Evolutionary conservation across 2,888 invertebrate genomes (phyloP), one percentile per base, ranked within the genome.

Genomic region (Agonopterix alstromeriana): DNA sequence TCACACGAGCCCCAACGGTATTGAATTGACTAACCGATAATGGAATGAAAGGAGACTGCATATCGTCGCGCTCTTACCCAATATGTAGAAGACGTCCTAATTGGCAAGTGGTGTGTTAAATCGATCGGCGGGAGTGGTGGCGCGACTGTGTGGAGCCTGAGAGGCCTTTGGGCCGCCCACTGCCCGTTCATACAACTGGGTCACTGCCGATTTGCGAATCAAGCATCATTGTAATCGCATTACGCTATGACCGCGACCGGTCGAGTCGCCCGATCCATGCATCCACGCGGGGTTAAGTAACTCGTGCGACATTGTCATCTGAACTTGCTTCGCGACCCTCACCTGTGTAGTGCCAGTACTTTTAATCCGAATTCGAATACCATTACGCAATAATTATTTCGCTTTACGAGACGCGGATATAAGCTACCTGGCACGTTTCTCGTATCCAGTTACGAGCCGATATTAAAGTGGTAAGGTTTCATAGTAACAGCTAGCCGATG

Each of bases 121-220:
- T 45, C 17, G 35, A 41, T 14, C 36, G 42, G n/a, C 10, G 38
- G 44, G 42, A 42, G 42, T 17, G 47, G 44, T 10, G 43, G 36
- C 42, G 47, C 46, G 48, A 45, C 48, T 38, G 10, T 10, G 14
- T 35, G 49, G 51, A 51, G 52, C 48, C 53, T 45, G 11, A 47
- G 52, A 61, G 65, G 61, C 68, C 65, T 68, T 55, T 48, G 52
- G 49, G 50, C 56, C 70, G 64, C 73, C 73, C 64, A 73, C 71
- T 51, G 50, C 48, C 55, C 50, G 43, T 46, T 59, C 63, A 27
- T 5, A 27, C 54, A 80, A 67, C 65, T 78, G 56, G 80, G 82
- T 80, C 80, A 81, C 74, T 75, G 78, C 70, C 77, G 68, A 73
- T 75, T 59, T 65, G 58, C 65, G 63, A 65, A 27, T 27, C 27